Evolutionary conservation across 1,140 invertebrate species (phyloP).

Genomic region (Lordiphosa clarofinis): DNA sequence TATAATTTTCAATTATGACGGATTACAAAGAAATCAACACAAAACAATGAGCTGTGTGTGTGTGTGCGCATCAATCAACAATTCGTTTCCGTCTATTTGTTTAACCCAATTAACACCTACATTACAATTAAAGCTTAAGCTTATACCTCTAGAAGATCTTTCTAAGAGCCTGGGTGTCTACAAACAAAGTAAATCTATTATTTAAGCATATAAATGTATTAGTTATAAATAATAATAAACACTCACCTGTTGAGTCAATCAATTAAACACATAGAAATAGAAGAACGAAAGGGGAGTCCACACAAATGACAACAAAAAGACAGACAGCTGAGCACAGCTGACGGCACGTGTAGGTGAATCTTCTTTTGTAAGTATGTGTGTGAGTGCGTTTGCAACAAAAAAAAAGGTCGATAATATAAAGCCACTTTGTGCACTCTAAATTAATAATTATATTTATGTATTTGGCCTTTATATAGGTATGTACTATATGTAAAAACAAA

Average conservation of each 20-base stretch:
- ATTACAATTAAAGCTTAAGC: conserved; percentile 7
- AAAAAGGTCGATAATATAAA: neutral
- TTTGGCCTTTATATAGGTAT: neutral
- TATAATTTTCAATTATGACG: conserved; percentile 50
- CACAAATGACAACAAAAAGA: conserved; percentile 55
- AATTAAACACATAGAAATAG: conserved; percentile 29
- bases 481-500: too few relatives aligned
- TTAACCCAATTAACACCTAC: conserved; percentile 7
- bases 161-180: neutral
- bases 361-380: neutral
- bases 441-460: conserved; percentile 12
- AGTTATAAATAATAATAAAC: neutral
- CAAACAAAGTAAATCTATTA: conserved; percentile 12
- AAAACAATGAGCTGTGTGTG: conserved; percentile 17
- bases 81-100: conserved; percentile 17
- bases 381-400: conserved; percentile 10
- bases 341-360: conserved; percentile 42
- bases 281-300: conserved; percentile 36
- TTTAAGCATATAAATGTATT: neutral
- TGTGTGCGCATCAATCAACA: conserved; percentile 27
- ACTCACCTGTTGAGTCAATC: conserved; percentile 40
- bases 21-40: conserved; percentile 29
- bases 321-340: conserved; percentile 51
- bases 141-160: neutral
- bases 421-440: neutral